These are phyloP conservation scores for Solenopsis fugax DNA, from an alignment of 1,140 invertebrate genomes.

Conservation along the genomic window DNA sequence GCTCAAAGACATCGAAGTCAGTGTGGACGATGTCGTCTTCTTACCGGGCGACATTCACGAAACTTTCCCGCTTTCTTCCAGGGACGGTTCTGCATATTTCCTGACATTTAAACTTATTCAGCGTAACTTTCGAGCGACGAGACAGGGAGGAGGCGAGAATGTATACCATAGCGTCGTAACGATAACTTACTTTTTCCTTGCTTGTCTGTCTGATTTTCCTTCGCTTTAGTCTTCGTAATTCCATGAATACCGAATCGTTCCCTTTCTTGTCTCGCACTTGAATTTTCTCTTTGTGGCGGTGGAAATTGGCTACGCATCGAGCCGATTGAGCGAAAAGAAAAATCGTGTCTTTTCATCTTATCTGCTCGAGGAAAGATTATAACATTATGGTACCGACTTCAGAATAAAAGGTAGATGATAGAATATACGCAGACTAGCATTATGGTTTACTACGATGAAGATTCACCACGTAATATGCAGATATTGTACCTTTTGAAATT, in stretches of 20 bases:
- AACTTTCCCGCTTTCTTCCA: conserved; percentile 61
- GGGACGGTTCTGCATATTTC: conserved; percentile 48
- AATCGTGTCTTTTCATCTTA: neutral
- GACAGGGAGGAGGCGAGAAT: conserved; percentile 19
- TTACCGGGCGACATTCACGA: conserved; percentile 15
- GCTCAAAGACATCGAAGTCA: conserved; percentile 1
- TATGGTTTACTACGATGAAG: neutral
- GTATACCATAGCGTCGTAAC: conserved; percentile 19
- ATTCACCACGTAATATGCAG: neutral
- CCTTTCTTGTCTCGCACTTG: conserved; percentile 44
- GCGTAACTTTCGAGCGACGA: conserved; percentile 14
- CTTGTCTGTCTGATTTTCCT: conserved; percentile 33
- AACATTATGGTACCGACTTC: neutral
- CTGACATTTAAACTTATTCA: conserved; percentile 63
- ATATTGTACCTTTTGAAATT: neutral
- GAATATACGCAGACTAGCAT: conserved; percentile 18
- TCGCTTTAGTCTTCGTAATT: conserved; percentile 36
- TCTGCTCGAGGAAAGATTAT: neutral
- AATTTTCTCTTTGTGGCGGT: conserved; percentile 40
- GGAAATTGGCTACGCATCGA: conserved; percentile 15
- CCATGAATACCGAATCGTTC: conserved; percentile 48
- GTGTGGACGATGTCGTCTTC: conserved; percentile 12
- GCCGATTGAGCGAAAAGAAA: conserved; percentile 32
- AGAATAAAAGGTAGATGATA: neutral
- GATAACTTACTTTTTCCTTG: conserved; percentile 54